A percentile compares a stretch with the other conserved stretches of the same genome.
These are phyloP conservation scores for Percopsis omiscomaycus DNA, from an alignment of 2,797 vertebrate species.

Conservation along the genomic window DNA sequence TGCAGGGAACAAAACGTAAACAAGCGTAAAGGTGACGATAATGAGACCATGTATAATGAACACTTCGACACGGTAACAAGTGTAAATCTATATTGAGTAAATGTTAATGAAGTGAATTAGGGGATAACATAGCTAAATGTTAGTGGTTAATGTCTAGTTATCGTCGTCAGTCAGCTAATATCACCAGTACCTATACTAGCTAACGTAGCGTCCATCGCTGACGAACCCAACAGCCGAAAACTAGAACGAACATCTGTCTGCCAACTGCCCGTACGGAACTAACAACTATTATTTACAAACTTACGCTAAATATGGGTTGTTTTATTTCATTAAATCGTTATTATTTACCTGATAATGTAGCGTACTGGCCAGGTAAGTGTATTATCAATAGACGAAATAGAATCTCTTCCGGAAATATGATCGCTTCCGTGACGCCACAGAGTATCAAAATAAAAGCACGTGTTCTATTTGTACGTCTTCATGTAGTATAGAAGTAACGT, in stretches of 20 bases:
- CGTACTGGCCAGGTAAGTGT: conserved; percentile 60
- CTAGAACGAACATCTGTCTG: not conserved
- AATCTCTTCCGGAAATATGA: conserved; percentile 61
- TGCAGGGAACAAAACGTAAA: conserved; percentile 41
- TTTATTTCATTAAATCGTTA: not conserved
- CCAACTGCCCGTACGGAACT: not conserved
- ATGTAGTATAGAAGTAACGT: not conserved
- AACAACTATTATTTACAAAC: not conserved
- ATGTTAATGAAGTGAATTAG: not conserved
- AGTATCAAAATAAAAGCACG: conserved; percentile 56
- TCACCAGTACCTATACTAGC: conserved; percentile 43
- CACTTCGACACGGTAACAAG: accelerated
- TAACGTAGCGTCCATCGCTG: conserved; percentile 51
- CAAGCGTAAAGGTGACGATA: conserved; percentile 12
- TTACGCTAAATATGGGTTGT: not conserved
- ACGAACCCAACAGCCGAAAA: conserved; percentile 28
- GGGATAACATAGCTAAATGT: not conserved
- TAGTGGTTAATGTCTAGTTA: not conserved
- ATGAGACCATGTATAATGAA: not conserved
- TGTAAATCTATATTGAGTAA: too few species aligned
- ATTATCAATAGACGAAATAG: conserved; percentile 62
- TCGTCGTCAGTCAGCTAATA: conserved; percentile 44
- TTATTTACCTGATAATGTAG: conserved; percentile 69
- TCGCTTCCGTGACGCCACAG: conserved; percentile 27
- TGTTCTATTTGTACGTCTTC: not conserved